Percentiles rank a stretch among this genome's conserved stretches.
These are phyloP conservation scores for Cepaea hortensis DNA, from an alignment of 2,888 invertebrate species.

Conservation along the genomic window DNA sequence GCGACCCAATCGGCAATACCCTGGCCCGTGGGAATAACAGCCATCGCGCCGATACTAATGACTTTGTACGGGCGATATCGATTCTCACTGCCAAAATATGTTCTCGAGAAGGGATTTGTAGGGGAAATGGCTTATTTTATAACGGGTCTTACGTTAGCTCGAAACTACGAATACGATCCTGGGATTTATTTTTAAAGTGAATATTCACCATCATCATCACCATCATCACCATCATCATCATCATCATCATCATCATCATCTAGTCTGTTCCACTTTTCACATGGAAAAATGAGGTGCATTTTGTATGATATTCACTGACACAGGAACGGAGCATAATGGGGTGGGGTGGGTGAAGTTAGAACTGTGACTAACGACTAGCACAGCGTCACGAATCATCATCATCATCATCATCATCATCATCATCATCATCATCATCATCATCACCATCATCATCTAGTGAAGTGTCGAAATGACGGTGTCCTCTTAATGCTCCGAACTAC, in stretches of 20 bases:
- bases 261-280: no score
- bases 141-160: no score
- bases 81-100: not conserved
- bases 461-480: not conserved
- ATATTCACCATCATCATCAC: not conserved
- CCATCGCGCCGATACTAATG: not conserved
- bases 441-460: not conserved
- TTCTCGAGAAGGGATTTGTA: not conserved
- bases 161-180: no score
- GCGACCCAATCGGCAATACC: constrained; percentile 35
- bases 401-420: not conserved
- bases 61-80: constrained; percentile 15
- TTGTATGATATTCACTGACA: no score
- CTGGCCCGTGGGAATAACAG: constrained; percentile 4
- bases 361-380: not conserved
- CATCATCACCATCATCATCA: not conserved
- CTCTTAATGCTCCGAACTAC: no score
- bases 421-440: no score
- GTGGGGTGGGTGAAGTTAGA: not conserved
- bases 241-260: not conserved
- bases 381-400: no score
- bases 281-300: no score
- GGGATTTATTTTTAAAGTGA: no score
- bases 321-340: no score
- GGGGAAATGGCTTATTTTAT: no score